A percentile compares a stretch with the other conserved stretches of the same genome.
phyloP scores from a whole-genome alignment of 2,888 invertebrate species.

The Eupsilia transversa region DNA sequence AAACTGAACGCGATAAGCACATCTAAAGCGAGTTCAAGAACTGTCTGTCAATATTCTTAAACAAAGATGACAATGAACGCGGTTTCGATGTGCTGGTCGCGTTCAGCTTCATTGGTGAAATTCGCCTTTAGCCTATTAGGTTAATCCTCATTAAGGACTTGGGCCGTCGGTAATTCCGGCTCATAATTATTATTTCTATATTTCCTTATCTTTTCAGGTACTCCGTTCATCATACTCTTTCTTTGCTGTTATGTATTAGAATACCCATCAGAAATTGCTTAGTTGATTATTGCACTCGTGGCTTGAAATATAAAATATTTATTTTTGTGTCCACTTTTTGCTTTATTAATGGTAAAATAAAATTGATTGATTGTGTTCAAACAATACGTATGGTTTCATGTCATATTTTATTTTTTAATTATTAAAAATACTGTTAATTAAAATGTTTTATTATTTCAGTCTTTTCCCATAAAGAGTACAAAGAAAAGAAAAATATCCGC shows the following conservation, averaged over 20 bases:
- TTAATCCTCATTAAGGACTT: too few relatives aligned
- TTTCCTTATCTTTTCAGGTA: constrained; percentile 50
- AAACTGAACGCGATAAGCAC: too few relatives aligned
- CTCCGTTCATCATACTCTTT: constrained; percentile 63
- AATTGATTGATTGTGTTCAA: not conserved
- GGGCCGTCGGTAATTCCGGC: too few relatives aligned
- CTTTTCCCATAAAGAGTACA: not conserved
- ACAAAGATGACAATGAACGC: too few relatives aligned
- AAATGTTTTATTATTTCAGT: too few relatives aligned
- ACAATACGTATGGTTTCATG: not conserved
- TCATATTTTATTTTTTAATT: not conserved
- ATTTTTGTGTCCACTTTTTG: not conserved
- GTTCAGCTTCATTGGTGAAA: too few relatives aligned
- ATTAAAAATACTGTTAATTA: not conserved
- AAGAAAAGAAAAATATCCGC: not conserved
- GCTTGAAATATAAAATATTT: too few relatives aligned
- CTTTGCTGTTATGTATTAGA: constrained; percentile 63
- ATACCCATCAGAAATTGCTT: not conserved
- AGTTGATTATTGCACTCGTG: not conserved
- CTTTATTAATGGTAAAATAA: not conserved
- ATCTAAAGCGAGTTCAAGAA: too few relatives aligned
- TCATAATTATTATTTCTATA: not conserved
- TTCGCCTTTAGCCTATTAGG: too few relatives aligned
- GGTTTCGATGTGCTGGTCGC: too few relatives aligned
- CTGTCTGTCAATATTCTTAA: too few relatives aligned